Base-by-base conservation (phyloP, 1,140 invertebrate species). In the Pachyrhynchus sulphureomaculatus region DNA sequence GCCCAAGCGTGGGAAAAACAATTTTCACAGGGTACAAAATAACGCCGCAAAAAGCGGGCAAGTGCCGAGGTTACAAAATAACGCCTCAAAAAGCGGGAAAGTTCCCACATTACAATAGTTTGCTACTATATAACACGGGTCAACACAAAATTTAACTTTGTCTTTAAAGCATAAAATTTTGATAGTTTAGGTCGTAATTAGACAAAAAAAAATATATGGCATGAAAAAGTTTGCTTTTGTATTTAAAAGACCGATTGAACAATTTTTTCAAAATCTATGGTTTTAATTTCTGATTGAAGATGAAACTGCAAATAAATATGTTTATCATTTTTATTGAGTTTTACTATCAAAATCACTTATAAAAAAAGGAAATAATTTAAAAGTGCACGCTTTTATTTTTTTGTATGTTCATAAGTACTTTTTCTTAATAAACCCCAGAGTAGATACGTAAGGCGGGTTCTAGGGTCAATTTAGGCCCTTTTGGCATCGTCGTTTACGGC, bases 381-480 rank as follows among this genome's bases (percentile, higher is more conserved):
- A 49, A 58, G 55, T 55, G 18, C 10, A 53, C 29, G 15, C 10
- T 26, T 26, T 26, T 26, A 26, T 8, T 37, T 26, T 24, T 23
- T 34, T 29, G 45, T 29, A 34, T 51, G 24, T 51, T 51, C 48
- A 51, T 51, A 34, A 39, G 4, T 54, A 54, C 52, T 54, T 54
- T 54, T 32, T 49, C 33, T 20, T 18, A 54, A 47, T 54, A 54
- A 54, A 36, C 69, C 65, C 71, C 66, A 69, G 69, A 68, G 58
- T 45, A 71, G 74, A 36, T 72, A 65, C 8, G 64, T 63, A 68
- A 72, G 70, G n/a, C n/a, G n/a, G n/a, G n/a, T n/a, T n/a, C n/a
- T n/a, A n/a, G n/a, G n/a, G n/a, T n/a, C n/a, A n/a, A n/a, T n/a
- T n/a, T n/a, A n/a, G n/a, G n/a, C n/a, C n/a, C n/a, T n/a, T n/a